Percentiles rank a stretch among this genome's conserved stretches.
phyloP scores from a whole-genome alignment of 2,797 vertebrate species.

The Sebastes vulpes region DNA sequence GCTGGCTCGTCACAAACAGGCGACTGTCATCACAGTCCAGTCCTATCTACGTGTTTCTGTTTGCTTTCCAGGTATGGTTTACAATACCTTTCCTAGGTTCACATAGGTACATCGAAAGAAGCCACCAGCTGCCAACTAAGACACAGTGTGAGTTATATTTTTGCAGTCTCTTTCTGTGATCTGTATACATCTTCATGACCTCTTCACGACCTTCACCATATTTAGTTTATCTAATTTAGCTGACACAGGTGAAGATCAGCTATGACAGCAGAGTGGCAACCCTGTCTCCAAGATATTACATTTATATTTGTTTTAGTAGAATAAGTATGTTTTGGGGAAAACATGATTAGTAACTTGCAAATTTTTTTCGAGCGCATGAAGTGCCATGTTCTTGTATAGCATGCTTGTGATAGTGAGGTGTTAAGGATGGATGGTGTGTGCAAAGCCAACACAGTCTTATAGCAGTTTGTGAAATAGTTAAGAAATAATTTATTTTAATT shows the following conservation, averaged over 20 bases:
- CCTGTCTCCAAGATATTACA: background rate
- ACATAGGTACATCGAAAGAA: background rate
- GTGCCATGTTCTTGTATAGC: background rate
- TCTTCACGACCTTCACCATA: too few relatives aligned
- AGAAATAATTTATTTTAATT: too few relatives aligned
- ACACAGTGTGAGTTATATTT: background rate
- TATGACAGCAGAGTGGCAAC: background rate
- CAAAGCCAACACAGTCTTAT: background rate
- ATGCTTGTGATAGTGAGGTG: background rate
- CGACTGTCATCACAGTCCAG: background rate
- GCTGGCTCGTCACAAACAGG: constrained; percentile 37
- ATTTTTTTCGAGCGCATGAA: background rate
- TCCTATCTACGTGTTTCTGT: constrained; percentile 7
- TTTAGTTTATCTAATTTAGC: background rate
- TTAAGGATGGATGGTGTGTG: background rate
- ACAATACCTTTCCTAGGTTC: background rate
- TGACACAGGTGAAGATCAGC: background rate
- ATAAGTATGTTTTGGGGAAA: background rate
- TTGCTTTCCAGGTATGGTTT: background rate
- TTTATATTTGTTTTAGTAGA: background rate
- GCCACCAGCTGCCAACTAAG: background rate
- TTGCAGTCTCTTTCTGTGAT: background rate
- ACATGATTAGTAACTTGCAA: background rate
- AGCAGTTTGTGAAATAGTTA: too few relatives aligned
- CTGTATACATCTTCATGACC: background rate